Evolutionary conservation across 2,113 vertebrate genomes (phyloP), one percentile per base, ranked within the genome.

Genomic region (Hoplias malabaricus): DNA sequence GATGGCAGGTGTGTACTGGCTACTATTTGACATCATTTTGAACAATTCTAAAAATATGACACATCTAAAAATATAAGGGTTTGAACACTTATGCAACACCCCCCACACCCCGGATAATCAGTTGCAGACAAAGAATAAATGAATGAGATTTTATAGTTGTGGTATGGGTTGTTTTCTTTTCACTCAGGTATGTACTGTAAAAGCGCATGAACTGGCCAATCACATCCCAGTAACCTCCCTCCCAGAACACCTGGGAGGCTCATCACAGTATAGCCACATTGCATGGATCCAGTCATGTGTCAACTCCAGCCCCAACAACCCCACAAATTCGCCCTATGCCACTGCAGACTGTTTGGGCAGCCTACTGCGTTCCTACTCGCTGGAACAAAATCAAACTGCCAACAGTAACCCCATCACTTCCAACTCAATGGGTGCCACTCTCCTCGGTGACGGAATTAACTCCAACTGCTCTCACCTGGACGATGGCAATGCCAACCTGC

Each of bases 201-300:
- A 91, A 85, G 92, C 92, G 62, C 89, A 90, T 23, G 92, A 94
- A 83, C 78, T 94, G 82, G 85, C 89, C 57, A 89, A 80, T 87
- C 92, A 94, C 83, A 93, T 94, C 87, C 93, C 93, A 1, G 89
- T 93, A 78, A 87, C 88, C 50, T 93, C 93, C 25, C 90, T 94
- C 40, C 93, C 93, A 2, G 92, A 94, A 62, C 92, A 94, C 75
- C 86, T 94, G 80, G 91, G 92, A 29, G 93, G 93, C 48, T 90
- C 92, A 0, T 93, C 90, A 59, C 89, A 91, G 85, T 93, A 92
- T 53, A 93, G 88, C 84, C 93, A 94, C 25, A 87, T 94, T 75
- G 92, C 93, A 25, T 94, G 93, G 93, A 93, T 94, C 82, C 93
- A 94, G 84, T 91, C 92, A 8, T 94, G 93, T 42, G 88, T 94